Base-by-base conservation (phyloP, 1,140 invertebrate species). In the Drosophila parabipectinata region DNA sequence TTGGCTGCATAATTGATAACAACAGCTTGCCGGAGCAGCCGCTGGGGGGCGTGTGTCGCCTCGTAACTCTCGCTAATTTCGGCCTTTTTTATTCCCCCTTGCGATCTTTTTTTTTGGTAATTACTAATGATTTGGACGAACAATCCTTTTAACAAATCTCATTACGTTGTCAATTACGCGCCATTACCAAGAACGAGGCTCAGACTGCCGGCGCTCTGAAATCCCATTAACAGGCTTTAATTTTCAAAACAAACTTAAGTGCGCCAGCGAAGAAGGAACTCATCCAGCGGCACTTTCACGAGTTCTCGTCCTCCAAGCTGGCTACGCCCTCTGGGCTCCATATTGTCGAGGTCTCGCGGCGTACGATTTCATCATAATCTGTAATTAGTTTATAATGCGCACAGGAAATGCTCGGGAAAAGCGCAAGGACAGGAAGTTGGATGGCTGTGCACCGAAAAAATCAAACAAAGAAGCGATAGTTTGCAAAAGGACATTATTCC, bases 311-410 rank as follows among this genome's bases (percentile, higher is more conserved):
- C 10, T 4, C 3, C 10, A 8, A 39, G 14, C 41, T 18, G 26
- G 15, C 57, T 15, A 51, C 44, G 68, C 59, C 73, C 34, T 48
- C 44, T 21, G 44, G 9, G 7, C 45, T 44, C 68, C 80, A 84
- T 83, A 84, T 79, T 83, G 80, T 84, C 48, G 76, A 56, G 45
- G 21, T 69, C 51, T 71, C 73, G 45, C 41, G 50, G 69, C 60
- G 64, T 77, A 60, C 60, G 74, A 85, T 81, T 87, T 60, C 66
- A 60, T 85, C 78, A 87, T 85, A 85, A 85, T 85, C 83, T 79
- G 78, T 87, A 87, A 87, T 85, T 87, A 85, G 83, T 82, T 82
- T 85, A 85, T 87, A 85, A 87, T 85, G 75, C 82, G 82, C 82
- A 61, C 82, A 79, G 72, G 67, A 88, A 88, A 56, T 63, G 53